Conservation (phyloP, 2,113 vertebrate genomes). For the Cyrtonyx montezumae region DNA sequence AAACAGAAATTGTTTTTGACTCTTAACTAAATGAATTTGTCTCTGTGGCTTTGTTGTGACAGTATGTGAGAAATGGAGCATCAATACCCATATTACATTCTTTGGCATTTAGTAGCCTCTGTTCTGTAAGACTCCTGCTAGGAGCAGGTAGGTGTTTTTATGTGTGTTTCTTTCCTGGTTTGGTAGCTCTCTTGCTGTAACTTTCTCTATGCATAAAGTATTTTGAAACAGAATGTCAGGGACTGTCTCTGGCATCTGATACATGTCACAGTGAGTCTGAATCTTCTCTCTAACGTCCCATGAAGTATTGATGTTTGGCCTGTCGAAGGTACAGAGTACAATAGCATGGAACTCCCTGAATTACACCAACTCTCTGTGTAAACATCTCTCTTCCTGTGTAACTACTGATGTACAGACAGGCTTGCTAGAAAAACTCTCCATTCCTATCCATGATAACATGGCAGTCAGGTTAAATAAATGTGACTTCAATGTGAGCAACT, state of each 20-base stretch:
- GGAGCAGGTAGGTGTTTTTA: not conserved
- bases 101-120: not conserved
- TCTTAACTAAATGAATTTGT: not conserved
- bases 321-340: not conserved
- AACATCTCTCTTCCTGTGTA: not conserved
- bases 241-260: not conserved
- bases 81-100: not conserved
- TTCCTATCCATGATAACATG: too few relatives aligned
- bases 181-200: not conserved
- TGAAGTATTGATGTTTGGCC: not conserved
- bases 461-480: not conserved
- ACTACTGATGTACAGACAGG: too few relatives aligned
- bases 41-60: not conserved
- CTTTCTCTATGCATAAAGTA: not conserved
- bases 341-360: too few relatives aligned
- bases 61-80: not conserved
- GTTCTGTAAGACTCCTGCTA: not conserved
- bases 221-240: not conserved
- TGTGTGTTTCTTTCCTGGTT: rapidly evolving
- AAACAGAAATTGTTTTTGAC: not conserved
- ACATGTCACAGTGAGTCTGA: not conserved
- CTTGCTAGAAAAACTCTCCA: not conserved
- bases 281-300: not conserved
- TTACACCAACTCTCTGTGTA: not conserved
- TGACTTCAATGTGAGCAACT: not conserved